Evolutionary conservation across 2,797 vertebrate species (phyloP), one percentile per base, ranked within the genome.

Genomic region (Atherinosoma microstoma): DNA sequence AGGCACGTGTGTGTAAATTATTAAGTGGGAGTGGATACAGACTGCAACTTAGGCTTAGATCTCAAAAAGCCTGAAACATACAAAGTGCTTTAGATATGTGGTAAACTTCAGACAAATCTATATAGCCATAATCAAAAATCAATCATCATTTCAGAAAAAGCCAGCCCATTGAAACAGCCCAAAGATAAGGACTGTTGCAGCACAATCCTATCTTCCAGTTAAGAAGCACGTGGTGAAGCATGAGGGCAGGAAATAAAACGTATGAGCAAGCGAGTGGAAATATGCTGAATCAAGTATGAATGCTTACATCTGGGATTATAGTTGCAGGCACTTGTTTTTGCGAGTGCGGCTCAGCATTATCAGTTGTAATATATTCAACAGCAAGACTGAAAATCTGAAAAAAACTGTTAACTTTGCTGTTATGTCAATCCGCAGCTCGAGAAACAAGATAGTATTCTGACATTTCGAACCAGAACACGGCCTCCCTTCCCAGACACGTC

Each of bases 401-500:
- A 67, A 73, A 67, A n/a, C 20, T 42, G 67, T 10, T 15, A 35
- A 60, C 64, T 68, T 70, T 53, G 24, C 49, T 36, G 35, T 69
- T 68, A 6, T 9, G 18, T 67, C 62, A 24, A 68, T 76, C 35
- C 71, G 49, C 60, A 76, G 64, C 30, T 56, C 40, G 18, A 80
- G 70, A 80, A 60, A 58, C n/a, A 57, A 70, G 63, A 29, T 27
- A 73, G 69, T 57, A 68, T 27, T 42, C 45, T 70, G 81, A 79
- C 80, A 72, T 85, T 75, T 87, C 74, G 75, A 72, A 90, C 80
- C 84, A 88, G 76, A 91, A 59, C 24, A 82, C 78, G 2, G 64
- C 47, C 87, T 82, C 70, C 67, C 38, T 82, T 89, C 87, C 85
- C 4, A 92, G 91, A 92, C 91, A 81, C 2, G 84, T 75, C 84